Conservation (phyloP, 1,140 invertebrate species). For the Thaumetopoea pityocampa region DNA sequence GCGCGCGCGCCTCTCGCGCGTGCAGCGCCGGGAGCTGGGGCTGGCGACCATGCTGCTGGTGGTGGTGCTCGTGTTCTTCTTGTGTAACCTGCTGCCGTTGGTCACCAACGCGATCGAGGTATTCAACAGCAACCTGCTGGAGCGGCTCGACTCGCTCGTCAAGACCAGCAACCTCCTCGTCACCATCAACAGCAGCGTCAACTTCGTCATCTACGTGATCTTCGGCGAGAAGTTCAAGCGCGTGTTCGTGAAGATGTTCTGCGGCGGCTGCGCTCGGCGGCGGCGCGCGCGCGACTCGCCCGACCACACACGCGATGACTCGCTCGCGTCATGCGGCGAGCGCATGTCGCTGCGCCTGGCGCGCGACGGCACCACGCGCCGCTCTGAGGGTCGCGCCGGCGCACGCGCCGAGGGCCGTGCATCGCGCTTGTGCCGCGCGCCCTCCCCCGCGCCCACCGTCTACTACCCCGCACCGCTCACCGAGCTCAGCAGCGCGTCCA, state of each 20-base stretch:
- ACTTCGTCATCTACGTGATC: conserved; percentile 98
- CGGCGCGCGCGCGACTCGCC: conserved; percentile 80
- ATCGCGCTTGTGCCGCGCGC: conserved; percentile 24
- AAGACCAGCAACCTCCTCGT: conserved; percentile 94
- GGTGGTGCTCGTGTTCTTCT: conserved; percentile 95
- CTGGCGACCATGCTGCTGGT: conserved; percentile 95
- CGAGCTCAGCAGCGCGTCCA: conserved; percentile 27
- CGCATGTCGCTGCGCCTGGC: conserved; percentile 81
- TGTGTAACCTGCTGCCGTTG: conserved; percentile 94
- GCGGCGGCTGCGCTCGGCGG: conserved; percentile 77
- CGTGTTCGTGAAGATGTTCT: conserved; percentile 92
- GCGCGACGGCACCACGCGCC: conserved; percentile 68
- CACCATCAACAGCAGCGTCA: conserved; percentile 97
- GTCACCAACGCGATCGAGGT: conserved; percentile 92
- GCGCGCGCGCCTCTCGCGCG: conserved; percentile 85
- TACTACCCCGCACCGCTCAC: conserved; percentile 51
- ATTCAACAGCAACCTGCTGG: conserved; percentile 81
- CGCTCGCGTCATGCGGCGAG: conserved; percentile 84
- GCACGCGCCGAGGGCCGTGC: conserved; percentile 32
- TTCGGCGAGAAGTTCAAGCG: conserved; percentile 97
- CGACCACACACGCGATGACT: conserved; percentile 85
- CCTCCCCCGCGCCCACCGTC: conserved; percentile 44
- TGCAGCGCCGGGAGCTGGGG: conserved; percentile 91
- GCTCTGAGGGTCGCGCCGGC: conserved; percentile 70
- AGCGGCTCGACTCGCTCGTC: conserved; percentile 84